phyloP scores from a whole-genome alignment of 2,797 vertebrate species.

The Acanthurus leucopareius region DNA sequence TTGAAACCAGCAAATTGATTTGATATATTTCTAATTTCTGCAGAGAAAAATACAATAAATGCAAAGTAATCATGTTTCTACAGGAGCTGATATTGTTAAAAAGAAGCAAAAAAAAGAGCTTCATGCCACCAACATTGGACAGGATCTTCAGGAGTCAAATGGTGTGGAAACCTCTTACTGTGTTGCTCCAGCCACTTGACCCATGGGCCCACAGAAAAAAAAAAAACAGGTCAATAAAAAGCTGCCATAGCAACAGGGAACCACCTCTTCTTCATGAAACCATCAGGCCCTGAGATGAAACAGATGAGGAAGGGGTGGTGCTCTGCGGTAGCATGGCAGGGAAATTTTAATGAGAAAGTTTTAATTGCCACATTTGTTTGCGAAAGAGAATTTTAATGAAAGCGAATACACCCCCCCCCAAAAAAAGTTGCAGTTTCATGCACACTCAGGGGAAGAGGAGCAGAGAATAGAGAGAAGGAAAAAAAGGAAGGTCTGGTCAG shows the following conservation, averaged over 20 bases:
- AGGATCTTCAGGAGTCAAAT: conserved; percentile 24
- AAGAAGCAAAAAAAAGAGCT: neutral
- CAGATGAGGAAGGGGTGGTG: conserved; percentile 21
- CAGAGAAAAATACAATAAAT: neutral
- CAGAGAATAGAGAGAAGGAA: conserved; percentile 7
- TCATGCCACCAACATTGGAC: conserved; percentile 21
- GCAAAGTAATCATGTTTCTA: neutral
- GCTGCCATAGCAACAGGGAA: conserved; percentile 72
- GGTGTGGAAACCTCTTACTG: conserved; percentile 33
- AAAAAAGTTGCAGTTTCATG: conserved; percentile 25
- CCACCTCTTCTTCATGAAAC: conserved; percentile 39
- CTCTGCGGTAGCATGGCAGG: conserved; percentile 23
- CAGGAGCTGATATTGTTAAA: neutral
- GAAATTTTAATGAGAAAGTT: conserved; percentile 60
- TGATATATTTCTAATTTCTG: too few relatives aligned
- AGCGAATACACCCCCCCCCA: conserved; percentile 34
- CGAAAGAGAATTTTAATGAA: conserved; percentile 46
- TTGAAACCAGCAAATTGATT: too few relatives aligned
- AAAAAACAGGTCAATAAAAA: conserved; percentile 44
- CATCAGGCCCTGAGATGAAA: conserved; percentile 28
- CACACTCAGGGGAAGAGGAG: conserved; percentile 15
- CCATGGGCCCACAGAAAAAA: conserved; percentile 25
- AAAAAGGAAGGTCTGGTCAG: conserved; percentile 13
- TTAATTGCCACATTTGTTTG: conserved; percentile 68
- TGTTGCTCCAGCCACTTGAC: conserved; percentile 55